A percentile compares a stretch with the other conserved stretches of the same genome.
These are phyloP conservation scores for Chaetogeoica ovagalla DNA, from an alignment of 2,888 invertebrate species.

Conservation along the genomic window DNA sequence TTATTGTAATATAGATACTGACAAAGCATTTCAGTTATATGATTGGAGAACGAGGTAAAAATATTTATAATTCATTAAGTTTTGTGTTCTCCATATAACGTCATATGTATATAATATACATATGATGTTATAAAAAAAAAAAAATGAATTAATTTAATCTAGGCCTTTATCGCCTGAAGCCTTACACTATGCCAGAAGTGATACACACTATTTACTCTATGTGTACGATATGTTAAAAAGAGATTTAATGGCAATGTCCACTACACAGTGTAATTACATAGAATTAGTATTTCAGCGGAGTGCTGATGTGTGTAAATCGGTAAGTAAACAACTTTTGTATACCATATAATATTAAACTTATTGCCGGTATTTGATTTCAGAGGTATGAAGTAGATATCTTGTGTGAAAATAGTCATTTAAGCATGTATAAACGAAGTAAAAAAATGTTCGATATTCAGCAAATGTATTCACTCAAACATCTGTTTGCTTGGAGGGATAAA, in stretches of 20 bases:
- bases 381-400: slow-evolving; percentile 78
- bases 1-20: slow-evolving; percentile 77
- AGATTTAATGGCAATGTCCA: slow-evolving; percentile 71
- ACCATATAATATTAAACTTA: neutral
- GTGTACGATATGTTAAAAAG: slow-evolving; percentile 80
- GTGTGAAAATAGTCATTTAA: slow-evolving; percentile 71
- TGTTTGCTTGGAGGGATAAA: slow-evolving; percentile 87
- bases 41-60: slow-evolving; percentile 85
- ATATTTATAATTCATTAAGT: neutral
- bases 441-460: slow-evolving; percentile 84
- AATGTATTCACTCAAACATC: slow-evolving; percentile 75
- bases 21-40: slow-evolving; percentile 91
- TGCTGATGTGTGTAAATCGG: slow-evolving; percentile 67
- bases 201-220: slow-evolving; percentile 92
- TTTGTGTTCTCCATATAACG: neutral
- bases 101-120: neutral
- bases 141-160: slow-evolving; percentile 54
- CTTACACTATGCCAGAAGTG: slow-evolving; percentile 83
- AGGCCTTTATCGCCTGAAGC: slow-evolving; percentile 83
- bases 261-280: slow-evolving; percentile 69
- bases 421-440: slow-evolving; percentile 76
- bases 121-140: neutral
- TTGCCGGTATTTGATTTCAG: slow-evolving; percentile 60
- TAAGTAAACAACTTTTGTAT: slow-evolving; percentile 3
- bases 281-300: slow-evolving; percentile 74